Evolutionary conservation across 2,113 vertebrate genomes (phyloP).

Genomic region (Zingel zingel): DNA sequence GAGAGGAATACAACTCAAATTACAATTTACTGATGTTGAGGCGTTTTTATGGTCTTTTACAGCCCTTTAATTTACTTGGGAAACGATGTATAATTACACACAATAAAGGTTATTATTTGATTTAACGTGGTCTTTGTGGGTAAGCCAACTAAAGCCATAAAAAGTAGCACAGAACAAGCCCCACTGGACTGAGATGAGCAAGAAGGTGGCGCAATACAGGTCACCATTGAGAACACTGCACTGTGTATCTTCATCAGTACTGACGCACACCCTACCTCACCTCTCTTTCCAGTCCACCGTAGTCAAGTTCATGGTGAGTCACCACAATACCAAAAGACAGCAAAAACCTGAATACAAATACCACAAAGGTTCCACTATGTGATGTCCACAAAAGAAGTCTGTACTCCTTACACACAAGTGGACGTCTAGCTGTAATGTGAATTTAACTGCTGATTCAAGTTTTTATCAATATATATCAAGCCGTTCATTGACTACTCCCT

Average conservation of each 20-base stretch:
- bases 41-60: constrained; percentile 35
- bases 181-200: background rate
- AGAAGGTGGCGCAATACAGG: background rate
- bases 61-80: background rate
- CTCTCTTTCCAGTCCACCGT: constrained; percentile 3
- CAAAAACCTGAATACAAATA: background rate
- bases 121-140: background rate
- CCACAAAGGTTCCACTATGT: background rate
- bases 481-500: background rate
- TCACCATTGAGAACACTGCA: background rate
- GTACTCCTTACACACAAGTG: background rate
- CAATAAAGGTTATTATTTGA: background rate
- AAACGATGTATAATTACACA: background rate
- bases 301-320: constrained; percentile 3
- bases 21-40: constrained; percentile 10
- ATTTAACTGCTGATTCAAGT: background rate
- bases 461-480: background rate
- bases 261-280: background rate
- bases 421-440: background rate
- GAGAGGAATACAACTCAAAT: constrained; percentile 2
- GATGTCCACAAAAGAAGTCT: background rate
- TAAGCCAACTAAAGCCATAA: background rate
- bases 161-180: background rate
- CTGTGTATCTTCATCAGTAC: background rate
- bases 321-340: background rate